A percentile compares a stretch with the other conserved stretches of the same genome.
Conservation (phyloP, 1,140 invertebrate species). For the Monomorium pharaonis region DNA sequence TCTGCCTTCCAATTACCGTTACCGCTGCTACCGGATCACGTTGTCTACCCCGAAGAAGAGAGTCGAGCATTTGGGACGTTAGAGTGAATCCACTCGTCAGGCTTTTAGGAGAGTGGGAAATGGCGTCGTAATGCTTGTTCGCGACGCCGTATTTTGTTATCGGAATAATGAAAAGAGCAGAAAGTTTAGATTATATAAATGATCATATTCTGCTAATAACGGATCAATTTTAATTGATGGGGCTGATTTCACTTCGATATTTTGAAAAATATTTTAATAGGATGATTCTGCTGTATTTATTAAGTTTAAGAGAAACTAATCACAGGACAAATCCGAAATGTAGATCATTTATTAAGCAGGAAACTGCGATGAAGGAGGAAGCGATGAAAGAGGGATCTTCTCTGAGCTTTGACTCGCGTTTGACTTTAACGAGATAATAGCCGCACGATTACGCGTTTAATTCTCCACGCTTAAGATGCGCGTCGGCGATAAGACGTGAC, state of each 20-base stretch:
- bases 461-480: slow-evolving; percentile 79
- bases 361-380: neutral
- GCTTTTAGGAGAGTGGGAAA: slow-evolving; percentile 5
- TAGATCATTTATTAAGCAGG: slow-evolving; percentile 8
- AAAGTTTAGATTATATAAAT: neutral
- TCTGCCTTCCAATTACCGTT: slow-evolving; percentile 72
- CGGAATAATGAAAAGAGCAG: neutral
- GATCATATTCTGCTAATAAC: neutral
- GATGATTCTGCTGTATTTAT: neutral
- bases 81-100: slow-evolving; percentile 47
- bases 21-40: slow-evolving; percentile 67
- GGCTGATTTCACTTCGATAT: neutral
- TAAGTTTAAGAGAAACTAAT: neutral
- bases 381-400: slow-evolving; percentile 13
- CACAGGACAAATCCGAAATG: neutral
- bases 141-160: slow-evolving; percentile 18
- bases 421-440: slow-evolving; percentile 83
- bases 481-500: slow-evolving; percentile 80
- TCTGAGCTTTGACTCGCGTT: slow-evolving; percentile 54
- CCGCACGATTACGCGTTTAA: slow-evolving; percentile 81
- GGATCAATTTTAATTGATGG: neutral
- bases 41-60: slow-evolving; percentile 51
- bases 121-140: slow-evolving; percentile 29
- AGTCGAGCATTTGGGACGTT: slow-evolving; percentile 24
- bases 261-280: neutral